Base-by-base conservation (phyloP, 2,797 vertebrate genomes). In the Synanceia verrucosa region DNA sequence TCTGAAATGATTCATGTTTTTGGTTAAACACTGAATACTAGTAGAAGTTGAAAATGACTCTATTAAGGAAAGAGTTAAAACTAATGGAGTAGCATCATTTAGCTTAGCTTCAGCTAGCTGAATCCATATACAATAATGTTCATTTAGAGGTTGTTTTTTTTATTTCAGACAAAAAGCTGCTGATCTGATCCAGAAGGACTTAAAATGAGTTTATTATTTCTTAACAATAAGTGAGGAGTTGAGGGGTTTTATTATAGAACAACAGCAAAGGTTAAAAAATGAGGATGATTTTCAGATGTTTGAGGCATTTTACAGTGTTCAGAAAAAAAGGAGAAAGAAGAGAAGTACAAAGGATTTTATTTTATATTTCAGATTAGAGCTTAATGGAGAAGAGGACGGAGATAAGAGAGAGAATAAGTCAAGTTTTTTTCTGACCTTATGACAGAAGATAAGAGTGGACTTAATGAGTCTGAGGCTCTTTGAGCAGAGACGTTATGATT, bases 391-490 rank as follows among this genome's bases (percentile, higher is more conserved):
- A 37, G 26, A 13, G 19, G 31, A 31, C 5, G 3, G 46, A 62
- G 71, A 70, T 31, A 53, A 1, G 21, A 2, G 7, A 44, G 50
- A 65, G 16, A 18, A 48, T 59, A 60, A 66, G 9, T 31, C 11
- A 37, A 37, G 3, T 16, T 63, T 70, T 56, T 11, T 73, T 3
- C 13, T n/a, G 8, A 76, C 58, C 34, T 26, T 18, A 21, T 51
- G 48, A 63, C 57, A 51, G 62, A 78, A 78, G 74, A 78, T 81
- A 73, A 73, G 70, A 55, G 58, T 43, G 9, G 24, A 62, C 43
- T 70, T 66, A 76, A 73, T 51, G 48, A 59, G 48, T 46, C 39
- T n/a, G 29, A n/a, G 36, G 55, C 66, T 73, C 55, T 57, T 12
- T 23, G 39, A 55, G 47, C 13, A n/a, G 58, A 26, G 29, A 21